Evolutionary conservation across 2,113 vertebrate genomes (phyloP), one percentile per base, ranked within the genome.

Genomic region (Python bivittatus): DNA sequence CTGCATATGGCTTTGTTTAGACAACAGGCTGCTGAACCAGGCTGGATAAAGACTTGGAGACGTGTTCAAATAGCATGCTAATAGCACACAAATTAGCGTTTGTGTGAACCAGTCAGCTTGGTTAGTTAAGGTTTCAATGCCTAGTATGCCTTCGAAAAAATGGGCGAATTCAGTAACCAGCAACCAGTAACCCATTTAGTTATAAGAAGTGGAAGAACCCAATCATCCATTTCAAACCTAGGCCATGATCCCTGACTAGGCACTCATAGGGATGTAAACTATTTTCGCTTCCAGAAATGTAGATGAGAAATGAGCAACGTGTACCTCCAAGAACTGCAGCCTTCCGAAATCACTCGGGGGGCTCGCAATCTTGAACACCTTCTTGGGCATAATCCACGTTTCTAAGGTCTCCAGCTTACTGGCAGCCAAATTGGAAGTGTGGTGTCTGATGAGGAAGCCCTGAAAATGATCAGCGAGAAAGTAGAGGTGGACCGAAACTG

Each of bases 381-480:
- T 99, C 96, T 98, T 99, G 29, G 99, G 99, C 96, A 98, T 98
- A 94, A 99, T 98, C 99, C 99, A 99, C 0, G 99, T 99, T 97
- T 99, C 99, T 97, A 99, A 96, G 25, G 98, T 99, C 96, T 99
- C 99, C 27, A 99, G 98, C 94, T 99, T 99, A 96, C 99, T 99
- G 86, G 99, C 99, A 23, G 98, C 99, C 97, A 99, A 97, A 72
- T 99, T 99, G 93, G 99, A 99, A 15, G 98, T 99, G 0, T 99
- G 99, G 92, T 99, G 99, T 93, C 97, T 98, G 94, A 99, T 97
- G 92, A 99, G 97, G 96, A 99, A 99, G 93, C 99, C 99, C 96
- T 99, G 99, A 97, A 99, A 99, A 94, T 98, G 98, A 96, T 99
- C 99, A 1, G 98, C 98, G 38, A 99, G 98, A 97, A 99, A 99